phyloP scores from a whole-genome alignment of 2,113 vertebrate genomes.

The Sinocyclocheilus anophthalmus region DNA sequence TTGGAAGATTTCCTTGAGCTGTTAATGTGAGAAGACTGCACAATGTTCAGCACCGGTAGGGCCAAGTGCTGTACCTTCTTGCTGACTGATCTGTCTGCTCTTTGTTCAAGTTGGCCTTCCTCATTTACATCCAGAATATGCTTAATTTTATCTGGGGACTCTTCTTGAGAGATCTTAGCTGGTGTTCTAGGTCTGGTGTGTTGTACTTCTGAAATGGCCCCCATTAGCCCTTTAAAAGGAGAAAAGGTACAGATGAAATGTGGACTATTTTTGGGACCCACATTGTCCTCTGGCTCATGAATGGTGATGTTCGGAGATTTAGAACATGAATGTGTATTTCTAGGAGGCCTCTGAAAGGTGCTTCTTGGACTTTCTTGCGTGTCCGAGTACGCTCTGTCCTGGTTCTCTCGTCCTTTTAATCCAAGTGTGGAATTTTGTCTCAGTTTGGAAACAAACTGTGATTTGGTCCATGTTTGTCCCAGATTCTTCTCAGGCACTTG shows the following conservation, averaged over 20 bases:
- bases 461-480: conserved; percentile 50
- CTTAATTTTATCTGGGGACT: not conserved
- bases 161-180: conserved; percentile 2
- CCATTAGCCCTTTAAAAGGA: conserved; percentile 45
- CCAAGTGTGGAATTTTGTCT: conserved; percentile 50
- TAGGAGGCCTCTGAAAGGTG: conserved; percentile 18
- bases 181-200: not conserved
- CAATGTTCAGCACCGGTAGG: not conserved
- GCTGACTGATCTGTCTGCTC: not conserved
- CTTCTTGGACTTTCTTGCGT: not conserved
- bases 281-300: conserved; percentile 16
- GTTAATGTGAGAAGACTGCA: not conserved
- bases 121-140: conserved; percentile 28
- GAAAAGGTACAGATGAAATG: conserved; percentile 50
- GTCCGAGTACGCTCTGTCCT: conserved; percentile 1
- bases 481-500: conserved; percentile 25
- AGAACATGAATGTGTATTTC: conserved; percentile 4
- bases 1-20: not conserved
- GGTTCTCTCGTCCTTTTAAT: conserved; percentile 14
- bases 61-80: not conserved
- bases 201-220: conserved; percentile 1
- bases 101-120: not conserved
- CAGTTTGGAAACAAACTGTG: conserved; percentile 48
- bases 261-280: conserved; percentile 12
- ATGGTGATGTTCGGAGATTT: conserved; percentile 18